Evolutionary conservation across 1,140 invertebrate genomes (phyloP), one percentile per base, ranked within the genome.

Genomic region (Nymphalis io): DNA sequence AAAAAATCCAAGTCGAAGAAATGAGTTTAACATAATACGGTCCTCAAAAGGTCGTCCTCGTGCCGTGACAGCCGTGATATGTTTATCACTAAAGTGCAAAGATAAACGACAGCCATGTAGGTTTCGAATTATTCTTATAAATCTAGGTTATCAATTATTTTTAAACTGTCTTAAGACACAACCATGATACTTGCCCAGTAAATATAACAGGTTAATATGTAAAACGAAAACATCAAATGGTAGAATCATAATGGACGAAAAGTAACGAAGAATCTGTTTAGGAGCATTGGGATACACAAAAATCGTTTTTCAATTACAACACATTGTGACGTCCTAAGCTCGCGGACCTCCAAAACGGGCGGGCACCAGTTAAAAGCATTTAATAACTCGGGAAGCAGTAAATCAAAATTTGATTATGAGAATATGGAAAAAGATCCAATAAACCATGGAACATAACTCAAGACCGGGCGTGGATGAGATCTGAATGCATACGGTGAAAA

Each of bases 371-470:
- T 74, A 75, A 81, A 81, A 79, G 73, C 73, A 77, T 77, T 80
- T 81, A 79, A 78, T 79, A 79, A 76, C 68, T 64, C 68, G 79
- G 61, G 64, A 68, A 73, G 72, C 72, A 72, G 66, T 84, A 84
- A 84, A 84, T 84, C 82, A 84, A 79, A 80, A 75, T 84, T 82
- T 81, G 80, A 84, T 82, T 80, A 81, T 75, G 72, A 75, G 74
- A 78, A 76, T 75, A 74, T 72, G 72, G 74, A 71, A 82, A 79
- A 74, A 79, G 71, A 72, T 70, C 69, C 60, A 72, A 71, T 71
- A 67, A 68, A 65, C 66, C 51, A 55, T 62, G 66, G 58, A 59
- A 51, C 75, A 79, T 82, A 85, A 83, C 75, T 78, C 73, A 76
- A 60, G 70, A 46, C 67, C 76, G 75, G 70, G 74, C 82, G 81